Evolutionary conservation across 2,888 invertebrate genomes (phyloP), one percentile per base, ranked within the genome.

Genomic region (Therioaphis trifolii): DNA sequence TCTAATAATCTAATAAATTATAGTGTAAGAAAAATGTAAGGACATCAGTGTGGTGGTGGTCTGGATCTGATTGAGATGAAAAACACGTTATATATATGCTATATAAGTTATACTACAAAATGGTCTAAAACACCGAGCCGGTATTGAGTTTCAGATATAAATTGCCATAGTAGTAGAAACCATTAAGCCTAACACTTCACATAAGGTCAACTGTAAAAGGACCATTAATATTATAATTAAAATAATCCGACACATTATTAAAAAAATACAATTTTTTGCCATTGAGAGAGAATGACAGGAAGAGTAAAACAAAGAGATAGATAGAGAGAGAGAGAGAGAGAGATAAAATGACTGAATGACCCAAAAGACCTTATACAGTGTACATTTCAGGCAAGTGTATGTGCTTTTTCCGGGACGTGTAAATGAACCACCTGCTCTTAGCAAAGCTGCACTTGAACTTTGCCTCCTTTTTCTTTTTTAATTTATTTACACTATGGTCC

Each of bases 401-500:
- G 58, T 63, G 63, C 46, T 15, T 66, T 76, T 76, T 76, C 76
- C 21, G 46, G 76, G 14, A 35, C 52, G 77, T 52, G 77, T 77
- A 77, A 77, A 77, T 24, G 77, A 77, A 66, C 35, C 66, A 77
- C 77, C 77, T 77, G 52, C 77, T 77, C 77, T 35, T 66, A 63
- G 43, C 43, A n/a, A 43, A 58, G 55, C 69, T 58, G 69, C 43
- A 79, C 79, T 79, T 79, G 79, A 79, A 69, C 79, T 79, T 35
- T 66, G 35, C 58, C 40, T 27, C 43, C 55, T 69, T 58, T 78
- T 79, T 27, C 35, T 69, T 79, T 79, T 55, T 78, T 79, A 43
- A 79, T 79, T 79, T 79, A 79, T 79, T 69, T 69, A 58, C 69
- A 58, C 69, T n/a, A 24, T 14, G 35, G 77, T 77, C 77, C 77